Evolutionary conservation across 1,140 invertebrate genomes (phyloP).

Genomic region (Schlechtendalia chinensis): DNA sequence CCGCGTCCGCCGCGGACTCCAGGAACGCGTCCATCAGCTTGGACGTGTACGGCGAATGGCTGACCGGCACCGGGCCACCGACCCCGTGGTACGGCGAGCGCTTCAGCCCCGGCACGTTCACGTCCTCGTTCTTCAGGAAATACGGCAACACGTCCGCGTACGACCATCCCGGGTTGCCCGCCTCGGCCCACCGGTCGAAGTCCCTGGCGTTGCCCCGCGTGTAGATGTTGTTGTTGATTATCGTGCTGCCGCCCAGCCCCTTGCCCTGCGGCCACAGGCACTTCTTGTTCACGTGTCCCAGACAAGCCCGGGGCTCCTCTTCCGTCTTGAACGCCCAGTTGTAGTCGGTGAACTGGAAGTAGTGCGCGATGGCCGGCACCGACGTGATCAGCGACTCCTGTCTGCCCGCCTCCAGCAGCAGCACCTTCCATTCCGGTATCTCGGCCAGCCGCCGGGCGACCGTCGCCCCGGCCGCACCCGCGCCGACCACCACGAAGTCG

Average conservation of each 20-base stretch:
- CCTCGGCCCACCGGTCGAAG: constrained; percentile 72
- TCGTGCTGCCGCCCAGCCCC: constrained; percentile 71
- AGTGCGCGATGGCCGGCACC: constrained; percentile 52
- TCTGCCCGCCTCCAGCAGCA: constrained; percentile 65
- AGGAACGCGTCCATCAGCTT: constrained; percentile 58
- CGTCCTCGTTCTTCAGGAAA: constrained; percentile 59
- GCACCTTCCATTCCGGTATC: constrained; percentile 57
- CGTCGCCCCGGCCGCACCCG: constrained; percentile 58
- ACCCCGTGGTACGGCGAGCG: constrained; percentile 56
- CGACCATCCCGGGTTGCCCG: constrained; percentile 66
- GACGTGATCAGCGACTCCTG: constrained; percentile 61
- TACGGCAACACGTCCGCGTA: constrained; percentile 64
- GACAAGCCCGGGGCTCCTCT: constrained; percentile 57
- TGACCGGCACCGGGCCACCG: constrained; percentile 53
- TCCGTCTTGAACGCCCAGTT: constrained; percentile 71
- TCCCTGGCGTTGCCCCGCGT: constrained; percentile 74
- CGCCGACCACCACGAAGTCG: constrained; percentile 53
- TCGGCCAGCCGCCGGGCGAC: constrained; percentile 61
- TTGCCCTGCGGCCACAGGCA: constrained; percentile 65
- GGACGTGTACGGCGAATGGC: constrained; percentile 52
- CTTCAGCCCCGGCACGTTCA: constrained; percentile 54
- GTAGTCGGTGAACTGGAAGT: constrained; percentile 60
- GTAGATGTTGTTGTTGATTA: constrained; percentile 87
- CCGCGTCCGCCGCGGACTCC: constrained; percentile 59
- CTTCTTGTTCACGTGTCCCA: constrained; percentile 58